A percentile compares a stretch with the other conserved stretches of the same genome.
phyloP scores from a whole-genome alignment of 2,888 invertebrate genomes.

The Apodemia zela region DNA sequence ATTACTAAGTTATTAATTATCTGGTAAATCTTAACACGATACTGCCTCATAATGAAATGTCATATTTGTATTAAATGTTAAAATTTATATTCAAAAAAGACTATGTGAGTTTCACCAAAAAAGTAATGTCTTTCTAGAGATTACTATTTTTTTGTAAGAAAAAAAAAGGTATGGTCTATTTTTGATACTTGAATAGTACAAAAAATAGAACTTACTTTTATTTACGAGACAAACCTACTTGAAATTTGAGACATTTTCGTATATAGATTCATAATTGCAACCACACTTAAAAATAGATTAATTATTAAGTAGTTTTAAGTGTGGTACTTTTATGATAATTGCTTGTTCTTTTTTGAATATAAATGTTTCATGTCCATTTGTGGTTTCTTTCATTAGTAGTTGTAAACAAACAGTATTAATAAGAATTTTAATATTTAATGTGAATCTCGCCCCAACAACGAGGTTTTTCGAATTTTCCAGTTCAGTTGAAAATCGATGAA shows the following conservation, averaged over 20 bases:
- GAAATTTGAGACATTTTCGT: no score
- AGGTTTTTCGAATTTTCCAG: conserved; percentile 30
- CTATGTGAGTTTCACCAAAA: background rate
- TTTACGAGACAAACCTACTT: background rate
- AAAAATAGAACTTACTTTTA: background rate
- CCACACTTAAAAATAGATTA: no score
- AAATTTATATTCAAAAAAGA: conserved; percentile 30
- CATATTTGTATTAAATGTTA: conserved; percentile 51
- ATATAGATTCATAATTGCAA: background rate
- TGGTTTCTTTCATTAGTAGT: conserved; percentile 47
- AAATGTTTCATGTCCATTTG: conserved; percentile 30
- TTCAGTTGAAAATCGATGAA: conserved; percentile 29
- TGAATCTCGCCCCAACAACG: conserved; percentile 41
- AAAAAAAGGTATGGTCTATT: no score
- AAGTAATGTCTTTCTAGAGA: no score
- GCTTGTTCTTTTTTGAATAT: conserved; percentile 21
- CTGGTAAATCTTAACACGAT: conserved; percentile 64
- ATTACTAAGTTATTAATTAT: conserved; percentile 65
- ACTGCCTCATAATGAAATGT: conserved; percentile 68
- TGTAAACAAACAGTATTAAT: conserved; percentile 56
- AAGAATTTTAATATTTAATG: conserved; percentile 47
- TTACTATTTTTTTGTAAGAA: no score
- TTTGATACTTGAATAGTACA: background rate
- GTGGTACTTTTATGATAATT: background rate
- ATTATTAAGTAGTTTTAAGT: background rate